phyloP scores from a whole-genome alignment of 2,888 invertebrate genomes.

The Hydroisotoma schaefferi region DNA sequence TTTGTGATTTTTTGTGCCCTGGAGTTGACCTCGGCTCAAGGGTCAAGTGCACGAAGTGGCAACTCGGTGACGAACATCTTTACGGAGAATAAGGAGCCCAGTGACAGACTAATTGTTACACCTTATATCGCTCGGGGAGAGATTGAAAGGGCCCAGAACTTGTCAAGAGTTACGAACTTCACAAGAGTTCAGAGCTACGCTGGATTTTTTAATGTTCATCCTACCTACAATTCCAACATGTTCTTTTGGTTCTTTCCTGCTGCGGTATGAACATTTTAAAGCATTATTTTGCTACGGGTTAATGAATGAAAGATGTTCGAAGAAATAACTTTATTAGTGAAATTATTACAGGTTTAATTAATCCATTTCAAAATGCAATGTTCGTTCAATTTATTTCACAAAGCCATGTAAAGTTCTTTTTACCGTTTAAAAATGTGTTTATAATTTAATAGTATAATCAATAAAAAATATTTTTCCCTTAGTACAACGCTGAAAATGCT shows the following conservation, averaged over 20 bases:
- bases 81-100: constrained; percentile 31
- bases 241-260: constrained; percentile 48
- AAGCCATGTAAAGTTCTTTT: neutral
- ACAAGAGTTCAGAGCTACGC: constrained; percentile 46
- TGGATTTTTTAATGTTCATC: constrained; percentile 47
- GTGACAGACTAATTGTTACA: constrained; percentile 63
- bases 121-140: constrained; percentile 69
- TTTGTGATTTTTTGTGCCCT: too few relatives aligned
- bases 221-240: constrained; percentile 42
- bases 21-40: too few relatives aligned
- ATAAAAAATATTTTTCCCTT: too few relatives aligned
- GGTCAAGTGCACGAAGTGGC: neutral
- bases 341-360: too few relatives aligned
- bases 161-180: constrained; percentile 41
- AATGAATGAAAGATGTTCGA: too few relatives aligned
- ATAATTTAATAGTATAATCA: too few relatives aligned
- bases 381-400: neutral
- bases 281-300: too few relatives aligned
- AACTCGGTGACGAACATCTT: constrained; percentile 38
- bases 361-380: neutral
- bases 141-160: constrained; percentile 60
- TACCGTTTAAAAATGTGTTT: neutral
- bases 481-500: constrained; percentile 53
- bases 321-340: too few relatives aligned
- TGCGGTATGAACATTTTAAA: too few relatives aligned